A percentile compares a stretch with the other conserved stretches of the same genome.
These are phyloP conservation scores for Oceanites oceanicus DNA, from an alignment of 2,113 vertebrate species.

Conservation along the genomic window DNA sequence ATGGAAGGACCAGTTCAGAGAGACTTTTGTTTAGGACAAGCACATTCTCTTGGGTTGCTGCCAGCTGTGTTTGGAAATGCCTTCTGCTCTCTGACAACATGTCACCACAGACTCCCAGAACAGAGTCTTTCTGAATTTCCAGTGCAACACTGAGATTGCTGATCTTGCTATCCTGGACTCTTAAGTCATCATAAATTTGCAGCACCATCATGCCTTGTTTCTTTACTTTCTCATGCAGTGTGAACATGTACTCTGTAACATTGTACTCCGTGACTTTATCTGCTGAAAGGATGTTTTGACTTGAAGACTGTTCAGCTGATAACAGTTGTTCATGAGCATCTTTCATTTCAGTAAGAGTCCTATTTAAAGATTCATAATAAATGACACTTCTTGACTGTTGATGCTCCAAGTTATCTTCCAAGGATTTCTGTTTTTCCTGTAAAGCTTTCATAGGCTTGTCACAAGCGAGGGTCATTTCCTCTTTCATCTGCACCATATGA, in stretches of 20 bases:
- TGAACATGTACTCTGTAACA: constrained; percentile 55
- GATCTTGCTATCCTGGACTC: constrained; percentile 72
- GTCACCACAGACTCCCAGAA: constrained; percentile 66
- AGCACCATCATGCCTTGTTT: constrained; percentile 72
- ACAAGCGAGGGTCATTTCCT: constrained; percentile 66
- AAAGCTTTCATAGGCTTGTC: constrained; percentile 70
- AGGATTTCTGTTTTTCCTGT: constrained; percentile 66
- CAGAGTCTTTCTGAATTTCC: constrained; percentile 61
- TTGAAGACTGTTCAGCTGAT: background rate
- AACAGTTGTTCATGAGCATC: constrained; percentile 60
- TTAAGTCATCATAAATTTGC: constrained; percentile 70
- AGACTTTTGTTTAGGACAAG: constrained; percentile 73
- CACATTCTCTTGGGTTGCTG: constrained; percentile 62
- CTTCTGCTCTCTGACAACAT: constrained; percentile 67
- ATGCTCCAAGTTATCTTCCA: constrained; percentile 62
- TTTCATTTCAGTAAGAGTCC: constrained; percentile 71
- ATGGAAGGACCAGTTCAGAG: constrained; percentile 62
- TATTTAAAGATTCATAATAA: constrained; percentile 75
- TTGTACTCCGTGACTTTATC: constrained; percentile 14
- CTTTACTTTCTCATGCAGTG: constrained; percentile 68
- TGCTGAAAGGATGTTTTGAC: background rate
- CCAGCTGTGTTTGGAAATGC: constrained; percentile 68
- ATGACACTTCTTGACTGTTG: constrained; percentile 52
- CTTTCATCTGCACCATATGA: constrained; percentile 57
- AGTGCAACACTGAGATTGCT: constrained; percentile 70